phyloP scores from a whole-genome alignment of 2,797 vertebrate genomes.

The Epinephelus coioides region DNA sequence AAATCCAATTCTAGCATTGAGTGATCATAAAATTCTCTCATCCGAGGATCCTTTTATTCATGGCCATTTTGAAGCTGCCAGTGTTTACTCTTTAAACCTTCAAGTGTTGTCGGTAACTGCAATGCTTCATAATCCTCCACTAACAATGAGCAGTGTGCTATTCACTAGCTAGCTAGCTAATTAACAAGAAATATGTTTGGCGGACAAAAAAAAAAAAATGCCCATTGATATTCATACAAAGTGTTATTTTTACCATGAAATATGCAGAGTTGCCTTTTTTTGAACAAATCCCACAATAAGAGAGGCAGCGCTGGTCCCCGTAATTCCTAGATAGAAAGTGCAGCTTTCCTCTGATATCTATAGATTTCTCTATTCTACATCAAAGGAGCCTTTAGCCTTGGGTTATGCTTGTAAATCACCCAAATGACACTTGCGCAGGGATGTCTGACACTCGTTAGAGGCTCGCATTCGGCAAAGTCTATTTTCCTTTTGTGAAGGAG shows the following conservation, averaged over 20 bases:
- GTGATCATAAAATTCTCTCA: constrained; percentile 41
- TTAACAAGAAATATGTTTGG: constrained; percentile 72
- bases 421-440: constrained; percentile 71
- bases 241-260: constrained; percentile 70
- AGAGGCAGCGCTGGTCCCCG: constrained; percentile 42
- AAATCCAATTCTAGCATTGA: constrained; percentile 44
- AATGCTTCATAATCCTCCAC: constrained; percentile 47
- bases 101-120: constrained; percentile 26
- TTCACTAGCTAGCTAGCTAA: constrained; percentile 71
- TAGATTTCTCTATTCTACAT: constrained; percentile 73
- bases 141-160: constrained; percentile 64
- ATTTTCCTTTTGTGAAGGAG: constrained; percentile 66
- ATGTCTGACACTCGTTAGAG: constrained; percentile 72
- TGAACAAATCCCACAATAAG: constrained; percentile 47
- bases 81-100: constrained; percentile 57
- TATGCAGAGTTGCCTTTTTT: constrained; percentile 58
- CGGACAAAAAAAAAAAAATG: constrained; percentile 58
- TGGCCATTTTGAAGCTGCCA: constrained; percentile 50
- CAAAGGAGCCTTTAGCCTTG: constrained; percentile 70
- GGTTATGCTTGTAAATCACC: constrained; percentile 80
- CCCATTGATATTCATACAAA: constrained; percentile 65
- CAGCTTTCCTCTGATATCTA: constrained; percentile 63
- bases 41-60: constrained; percentile 48
- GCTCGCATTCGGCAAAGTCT: constrained; percentile 56
- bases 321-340: constrained; percentile 45